Conservation (phyloP, 2,888 invertebrate species). For the Lasioglossum lativentre region DNA sequence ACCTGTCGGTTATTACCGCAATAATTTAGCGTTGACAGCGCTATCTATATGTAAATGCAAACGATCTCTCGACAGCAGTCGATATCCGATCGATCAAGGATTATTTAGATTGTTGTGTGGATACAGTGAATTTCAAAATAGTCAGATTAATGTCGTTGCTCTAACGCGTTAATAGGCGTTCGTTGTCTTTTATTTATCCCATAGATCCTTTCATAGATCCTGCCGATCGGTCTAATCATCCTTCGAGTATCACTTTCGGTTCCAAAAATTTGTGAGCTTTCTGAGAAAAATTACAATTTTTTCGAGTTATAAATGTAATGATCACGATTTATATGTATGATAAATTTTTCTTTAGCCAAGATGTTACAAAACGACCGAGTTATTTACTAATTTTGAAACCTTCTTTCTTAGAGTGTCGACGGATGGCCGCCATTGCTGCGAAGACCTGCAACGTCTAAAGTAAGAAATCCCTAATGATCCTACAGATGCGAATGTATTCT, state of each 20-base stretch:
- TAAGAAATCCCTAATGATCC: background rate
- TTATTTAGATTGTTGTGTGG: constrained; percentile 54
- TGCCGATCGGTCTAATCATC: background rate
- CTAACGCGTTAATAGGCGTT: constrained; percentile 47
- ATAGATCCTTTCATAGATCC: background rate
- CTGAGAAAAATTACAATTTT: background rate
- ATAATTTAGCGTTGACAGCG: constrained; percentile 69
- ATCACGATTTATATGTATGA: background rate
- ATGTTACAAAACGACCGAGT: background rate
- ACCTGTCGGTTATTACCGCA: constrained; percentile 58
- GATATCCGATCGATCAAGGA: constrained; percentile 66
- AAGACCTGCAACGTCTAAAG: background rate
- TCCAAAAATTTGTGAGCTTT: background rate
- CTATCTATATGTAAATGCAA: constrained; percentile 67
- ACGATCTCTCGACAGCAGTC: constrained; percentile 46
- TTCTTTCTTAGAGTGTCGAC: background rate
- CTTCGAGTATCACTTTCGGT: background rate
- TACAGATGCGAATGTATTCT: background rate
- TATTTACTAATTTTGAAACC: background rate
- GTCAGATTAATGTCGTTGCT: constrained; percentile 30
- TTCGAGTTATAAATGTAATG: background rate
- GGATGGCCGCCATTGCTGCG: background rate
- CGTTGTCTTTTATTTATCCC: constrained; percentile 42
- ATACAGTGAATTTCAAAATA: constrained; percentile 35
- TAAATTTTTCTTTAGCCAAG: background rate